Base-by-base conservation (phyloP, 1,140 invertebrate genomes). In the Galleria mellonella region DNA sequence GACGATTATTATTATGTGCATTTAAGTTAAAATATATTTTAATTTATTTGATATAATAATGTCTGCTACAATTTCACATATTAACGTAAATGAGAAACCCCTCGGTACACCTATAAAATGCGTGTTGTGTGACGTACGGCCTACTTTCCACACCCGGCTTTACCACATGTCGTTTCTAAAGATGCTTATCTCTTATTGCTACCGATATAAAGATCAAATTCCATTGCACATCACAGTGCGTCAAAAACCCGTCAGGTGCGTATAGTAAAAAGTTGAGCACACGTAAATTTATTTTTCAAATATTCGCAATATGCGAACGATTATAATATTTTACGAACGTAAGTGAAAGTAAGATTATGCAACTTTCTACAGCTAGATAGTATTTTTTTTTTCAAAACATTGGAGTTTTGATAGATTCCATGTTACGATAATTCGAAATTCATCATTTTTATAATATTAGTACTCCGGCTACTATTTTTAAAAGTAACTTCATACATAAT, bases 341-440 rank as follows among this genome's bases (percentile, higher is more conserved):
- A 63, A 79, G 81, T 81, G 81, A 84, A 84, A 84, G 81, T 79
- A 49, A 72, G 68, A 77, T 84, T 84, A 84, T 69, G 78, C 76
- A 84, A 84, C 78, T 81, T 79, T 83, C 81, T 82, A 77, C 57
- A 45, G 50, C 43, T 50, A 42, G 52, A 6, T 23, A 23, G 6
- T 23, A 23, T 23, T 23, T 23, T 6, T 23, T 23, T 23, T 23
- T 23, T 23, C n/a, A n/a, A 23, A 3, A 3, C 6, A 23, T 3
- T 23, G 6, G 17, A 23, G 17, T 3, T 23, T 23, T 23, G 17
- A 23, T 6, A 23, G 17, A 6, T 23, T 3, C 17, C 6, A 23
- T 3, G n/a, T n/a, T n/a, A n/a, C n/a, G n/a, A n/a, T n/a, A n/a
- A n/a, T n/a, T n/a, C n/a, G n/a, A n/a, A n/a, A n/a, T n/a, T n/a